A percentile compares a stretch with the other conserved stretches of the same genome.
phyloP scores from a whole-genome alignment of 37 sponge, comb jelly and placozoan genomes.

The Diacarnus erythraeanus region DNA sequence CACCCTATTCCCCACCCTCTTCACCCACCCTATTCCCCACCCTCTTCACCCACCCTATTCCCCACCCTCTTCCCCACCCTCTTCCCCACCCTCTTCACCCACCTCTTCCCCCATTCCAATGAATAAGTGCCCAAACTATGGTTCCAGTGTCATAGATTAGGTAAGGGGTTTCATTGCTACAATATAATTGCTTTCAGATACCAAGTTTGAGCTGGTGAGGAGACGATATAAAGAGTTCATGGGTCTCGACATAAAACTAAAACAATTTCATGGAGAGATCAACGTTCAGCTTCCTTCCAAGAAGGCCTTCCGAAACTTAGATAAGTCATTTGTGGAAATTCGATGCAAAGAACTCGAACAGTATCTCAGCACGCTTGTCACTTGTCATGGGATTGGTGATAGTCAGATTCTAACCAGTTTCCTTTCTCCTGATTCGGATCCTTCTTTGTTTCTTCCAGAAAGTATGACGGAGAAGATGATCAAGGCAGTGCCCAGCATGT shows the following conservation, averaged over 20 bases:
- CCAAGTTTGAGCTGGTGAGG: not conserved
- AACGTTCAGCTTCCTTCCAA: constrained; percentile 39
- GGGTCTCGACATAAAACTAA: constrained; percentile 51
- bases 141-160: not conserved
- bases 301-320: constrained; percentile 54
- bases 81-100: too few species aligned
- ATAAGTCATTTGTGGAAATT: constrained; percentile 54
- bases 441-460: constrained; percentile 54
- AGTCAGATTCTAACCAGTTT: constrained; percentile 50
- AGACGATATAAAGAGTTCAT: constrained; percentile 71
- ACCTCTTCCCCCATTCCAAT: not conserved
- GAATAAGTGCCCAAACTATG: too few species aligned
- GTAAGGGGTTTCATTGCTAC: not conserved
- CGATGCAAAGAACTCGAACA: constrained; percentile 39
- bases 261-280: constrained; percentile 47
- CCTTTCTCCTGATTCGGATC: constrained; percentile 36
- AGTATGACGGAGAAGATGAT: constrained; percentile 46
- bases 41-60: too few species aligned
- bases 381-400: not conserved
- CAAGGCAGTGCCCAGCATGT: constrained; percentile 27
- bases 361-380: constrained; percentile 33
- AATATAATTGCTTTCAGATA: not conserved
- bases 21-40: too few species aligned
- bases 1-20: too few species aligned
- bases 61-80: too few species aligned